Evolutionary conservation across 2,888 invertebrate species (phyloP).

Genomic region (Mimachlamys varia): DNA sequence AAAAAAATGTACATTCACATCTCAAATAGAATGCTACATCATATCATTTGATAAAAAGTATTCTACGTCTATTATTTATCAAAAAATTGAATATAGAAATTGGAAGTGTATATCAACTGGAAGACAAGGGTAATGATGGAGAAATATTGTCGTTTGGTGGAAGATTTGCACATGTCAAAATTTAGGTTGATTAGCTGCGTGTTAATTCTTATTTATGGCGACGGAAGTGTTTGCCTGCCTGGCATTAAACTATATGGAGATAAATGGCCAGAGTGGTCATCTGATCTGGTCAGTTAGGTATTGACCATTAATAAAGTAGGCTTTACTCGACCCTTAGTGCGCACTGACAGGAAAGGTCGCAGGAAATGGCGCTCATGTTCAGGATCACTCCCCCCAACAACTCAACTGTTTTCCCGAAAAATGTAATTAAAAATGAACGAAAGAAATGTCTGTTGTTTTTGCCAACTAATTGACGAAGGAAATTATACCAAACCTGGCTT

Average conservation of each 20-base stretch:
- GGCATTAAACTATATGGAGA: not conserved
- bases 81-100: not conserved
- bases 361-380: not conserved
- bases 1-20: not conserved
- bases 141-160: not conserved
- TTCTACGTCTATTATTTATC: not conserved
- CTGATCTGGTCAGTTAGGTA: conserved; percentile 6
- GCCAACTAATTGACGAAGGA: not conserved
- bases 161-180: not conserved
- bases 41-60: not conserved
- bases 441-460: not conserved
- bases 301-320: conserved; percentile 25
- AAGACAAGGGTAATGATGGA: not conserved
- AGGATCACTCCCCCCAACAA: not conserved
- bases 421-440: not conserved
- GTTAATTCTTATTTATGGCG: not conserved
- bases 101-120: not conserved
- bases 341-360: conserved; percentile 14
- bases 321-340: not conserved
- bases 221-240: not conserved
- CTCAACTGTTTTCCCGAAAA: no score
- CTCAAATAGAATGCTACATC: not conserved
- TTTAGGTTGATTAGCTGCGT: not conserved
- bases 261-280: not conserved
- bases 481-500: not conserved